These are phyloP conservation scores for Phaenicophaeus curvirostris DNA, from an alignment of 2,797 vertebrate species.

Conservation along the genomic window DNA sequence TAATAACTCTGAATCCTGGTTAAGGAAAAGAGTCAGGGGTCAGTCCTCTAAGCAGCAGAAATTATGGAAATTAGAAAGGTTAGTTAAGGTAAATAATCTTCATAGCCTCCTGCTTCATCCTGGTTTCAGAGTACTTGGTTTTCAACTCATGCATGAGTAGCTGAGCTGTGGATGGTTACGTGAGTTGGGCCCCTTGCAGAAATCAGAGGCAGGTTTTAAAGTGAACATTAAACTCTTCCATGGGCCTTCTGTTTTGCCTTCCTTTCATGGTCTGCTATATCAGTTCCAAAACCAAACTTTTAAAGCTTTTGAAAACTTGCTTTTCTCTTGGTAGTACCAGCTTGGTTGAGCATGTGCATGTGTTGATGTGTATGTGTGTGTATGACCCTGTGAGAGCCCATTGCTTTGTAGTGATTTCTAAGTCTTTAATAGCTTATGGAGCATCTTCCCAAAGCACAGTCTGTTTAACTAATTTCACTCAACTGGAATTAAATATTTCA, in stretches of 20 bases:
- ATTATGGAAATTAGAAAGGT: constrained; percentile 31
- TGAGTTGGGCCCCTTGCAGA: background rate
- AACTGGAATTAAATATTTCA: background rate
- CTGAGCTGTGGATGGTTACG: background rate
- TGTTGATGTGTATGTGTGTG: background rate
- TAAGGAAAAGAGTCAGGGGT: constrained; percentile 15
- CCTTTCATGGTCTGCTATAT: background rate
- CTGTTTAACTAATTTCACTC: background rate
- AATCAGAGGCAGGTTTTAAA: background rate
- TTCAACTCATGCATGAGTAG: background rate
- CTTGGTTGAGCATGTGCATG: background rate
- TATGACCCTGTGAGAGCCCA: background rate
- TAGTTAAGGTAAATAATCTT: constrained; percentile 20
- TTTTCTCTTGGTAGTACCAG: background rate
- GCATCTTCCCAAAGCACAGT: background rate
- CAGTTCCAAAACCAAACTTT: background rate
- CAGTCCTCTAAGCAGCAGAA: constrained; percentile 2
- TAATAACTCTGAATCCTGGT: constrained; percentile 38
- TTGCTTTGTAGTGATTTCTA: background rate
- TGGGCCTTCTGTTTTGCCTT: background rate
- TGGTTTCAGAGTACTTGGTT: background rate
- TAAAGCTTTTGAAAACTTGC: background rate
- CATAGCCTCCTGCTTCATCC: background rate
- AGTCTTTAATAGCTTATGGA: background rate
- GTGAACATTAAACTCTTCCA: background rate